Percentiles rank a stretch among this genome's conserved stretches.
Conservation (phyloP, 2,888 invertebrate species). For the Ichneumoninae sp. region DNA sequence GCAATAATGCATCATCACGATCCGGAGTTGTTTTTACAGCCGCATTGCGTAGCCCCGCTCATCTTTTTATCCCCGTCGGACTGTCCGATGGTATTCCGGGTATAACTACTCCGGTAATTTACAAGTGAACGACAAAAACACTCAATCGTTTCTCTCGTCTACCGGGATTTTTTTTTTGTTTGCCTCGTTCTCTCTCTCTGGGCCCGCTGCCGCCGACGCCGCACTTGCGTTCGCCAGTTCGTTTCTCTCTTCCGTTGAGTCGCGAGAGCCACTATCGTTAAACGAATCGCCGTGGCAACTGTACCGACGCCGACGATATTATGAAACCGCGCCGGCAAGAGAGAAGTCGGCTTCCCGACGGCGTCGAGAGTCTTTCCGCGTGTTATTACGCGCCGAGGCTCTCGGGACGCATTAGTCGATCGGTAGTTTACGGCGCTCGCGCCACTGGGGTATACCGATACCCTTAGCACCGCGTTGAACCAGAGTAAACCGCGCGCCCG, state of each 20-base stretch:
- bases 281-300: conserved; percentile 60
- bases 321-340: conserved; percentile 54
- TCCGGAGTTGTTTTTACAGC: conserved; percentile 13
- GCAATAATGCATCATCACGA: conserved; percentile 34
- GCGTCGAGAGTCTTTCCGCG: conserved; percentile 48
- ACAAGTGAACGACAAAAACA: conserved; percentile 63
- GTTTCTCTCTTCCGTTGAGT: conserved; percentile 28
- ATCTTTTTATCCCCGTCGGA: conserved; percentile 17
- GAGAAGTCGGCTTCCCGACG: conserved; percentile 30
- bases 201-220: conserved; percentile 21
- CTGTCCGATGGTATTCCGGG: conserved; percentile 35
- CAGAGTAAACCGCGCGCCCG: conserved; percentile 21
- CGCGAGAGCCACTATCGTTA: conserved; percentile 58
- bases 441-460: conserved; percentile 22
- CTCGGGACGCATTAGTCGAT: conserved; percentile 64
- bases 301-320: conserved; percentile 58
- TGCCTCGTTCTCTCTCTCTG: conserved; percentile 10
- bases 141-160: conserved; percentile 57
- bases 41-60: neutral
- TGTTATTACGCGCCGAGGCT: conserved; percentile 61
- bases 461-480: conserved; percentile 54
- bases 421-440: conserved; percentile 61
- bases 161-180: conserved; percentile 20
- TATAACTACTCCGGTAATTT: conserved; percentile 50
- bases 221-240: conserved; percentile 23